These are phyloP conservation scores for Anastatus disparis DNA, from an alignment of 1,140 invertebrate species.

Conservation along the genomic window DNA sequence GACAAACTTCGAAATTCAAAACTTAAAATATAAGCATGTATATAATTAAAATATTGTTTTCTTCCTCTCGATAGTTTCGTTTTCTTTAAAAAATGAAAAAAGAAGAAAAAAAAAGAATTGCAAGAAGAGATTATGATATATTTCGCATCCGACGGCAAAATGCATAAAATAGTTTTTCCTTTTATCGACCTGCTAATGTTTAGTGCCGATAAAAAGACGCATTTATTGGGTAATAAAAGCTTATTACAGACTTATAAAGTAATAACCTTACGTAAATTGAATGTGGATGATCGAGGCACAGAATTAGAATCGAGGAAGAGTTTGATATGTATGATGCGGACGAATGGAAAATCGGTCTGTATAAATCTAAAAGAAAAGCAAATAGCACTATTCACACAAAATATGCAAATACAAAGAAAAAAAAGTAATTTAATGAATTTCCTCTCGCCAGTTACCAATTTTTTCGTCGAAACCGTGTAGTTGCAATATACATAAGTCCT, in stretches of 20 bases:
- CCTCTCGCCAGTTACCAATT: constrained; percentile 19
- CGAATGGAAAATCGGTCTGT: constrained; percentile 22
- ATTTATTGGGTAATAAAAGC: constrained; percentile 29
- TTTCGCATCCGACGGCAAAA: not conserved
- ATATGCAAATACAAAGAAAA: not conserved
- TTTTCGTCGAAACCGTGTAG: constrained; percentile 37
- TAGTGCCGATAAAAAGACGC: constrained; percentile 29
- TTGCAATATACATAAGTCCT: constrained; percentile 36
- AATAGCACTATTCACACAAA: no score
- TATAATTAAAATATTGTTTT: not conserved
- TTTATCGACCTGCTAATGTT: not conserved
- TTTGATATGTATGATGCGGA: not conserved
- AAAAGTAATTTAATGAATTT: no score
- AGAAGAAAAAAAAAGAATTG: no score
- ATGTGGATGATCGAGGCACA: not conserved
- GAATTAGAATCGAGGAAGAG: not conserved
- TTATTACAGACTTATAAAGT: constrained; percentile 35
- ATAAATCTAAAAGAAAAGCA: not conserved
- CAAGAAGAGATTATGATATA: no score
- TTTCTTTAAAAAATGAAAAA: no score
- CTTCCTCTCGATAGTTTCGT: not conserved
- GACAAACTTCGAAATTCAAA: constrained; percentile 13
- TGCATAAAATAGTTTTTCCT: constrained; percentile 14
- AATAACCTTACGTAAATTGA: constrained; percentile 22
- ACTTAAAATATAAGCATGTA: not conserved